Conservation (phyloP, 2,797 vertebrate species). For the Mergus octosetaceus region DNA sequence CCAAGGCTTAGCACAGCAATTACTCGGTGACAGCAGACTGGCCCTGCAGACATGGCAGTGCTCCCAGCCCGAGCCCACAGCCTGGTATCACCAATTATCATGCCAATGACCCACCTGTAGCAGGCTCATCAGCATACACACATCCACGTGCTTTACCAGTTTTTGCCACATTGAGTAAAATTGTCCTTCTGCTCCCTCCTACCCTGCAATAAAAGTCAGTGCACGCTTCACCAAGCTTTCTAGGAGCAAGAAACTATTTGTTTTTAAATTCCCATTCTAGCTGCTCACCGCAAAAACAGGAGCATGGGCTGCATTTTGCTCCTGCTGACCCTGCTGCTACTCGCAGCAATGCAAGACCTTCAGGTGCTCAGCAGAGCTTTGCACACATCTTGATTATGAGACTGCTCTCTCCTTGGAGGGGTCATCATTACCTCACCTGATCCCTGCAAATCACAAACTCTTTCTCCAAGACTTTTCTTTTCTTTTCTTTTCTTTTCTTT, state of each 20-base stretch:
- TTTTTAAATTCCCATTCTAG: neutral
- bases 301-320: neutral
- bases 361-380: slow-evolving; percentile 12
- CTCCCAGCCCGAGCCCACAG: rapidly evolving
- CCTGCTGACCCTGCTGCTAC: slow-evolving; percentile 1
- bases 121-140: rapidly evolving
- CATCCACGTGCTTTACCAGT: rapidly evolving
- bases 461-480: neutral
- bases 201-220: neutral
- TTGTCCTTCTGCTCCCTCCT: neutral
- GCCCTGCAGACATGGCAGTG: rapidly evolving
- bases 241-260: neutral
- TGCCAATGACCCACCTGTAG: rapidly evolving
- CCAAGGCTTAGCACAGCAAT: neutral
- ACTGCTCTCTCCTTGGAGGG: neutral
- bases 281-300: neutral
- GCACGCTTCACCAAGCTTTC: neutral
- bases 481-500: neutral
- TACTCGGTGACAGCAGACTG: neutral
- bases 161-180: neutral
- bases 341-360: slow-evolving; percentile 10
- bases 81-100: neutral
- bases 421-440: neutral
- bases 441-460: neutral
- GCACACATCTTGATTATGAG: slow-evolving; percentile 16